Evolutionary conservation across 2,797 vertebrate species (phyloP), one percentile per base, ranked within the genome.

Genomic region (Rhinophrynus dorsalis): DNA sequence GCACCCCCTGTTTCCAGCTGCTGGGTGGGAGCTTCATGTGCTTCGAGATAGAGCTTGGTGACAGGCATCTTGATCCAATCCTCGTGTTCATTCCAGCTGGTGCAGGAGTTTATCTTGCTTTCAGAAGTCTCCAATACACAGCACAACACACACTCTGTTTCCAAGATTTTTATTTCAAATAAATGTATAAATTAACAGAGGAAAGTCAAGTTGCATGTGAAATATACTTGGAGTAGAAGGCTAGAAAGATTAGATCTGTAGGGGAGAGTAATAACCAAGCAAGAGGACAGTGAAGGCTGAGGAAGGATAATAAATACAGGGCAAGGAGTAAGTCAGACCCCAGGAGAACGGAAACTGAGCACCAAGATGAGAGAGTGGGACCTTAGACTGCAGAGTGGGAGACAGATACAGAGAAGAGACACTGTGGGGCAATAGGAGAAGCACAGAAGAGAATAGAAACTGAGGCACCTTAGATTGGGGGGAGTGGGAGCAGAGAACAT

Each of bases 111-210:
- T 44, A n/a, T n/a, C n/a, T n/a, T 44, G 52, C 13, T 48, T 17
- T 52, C 5, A 13, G 38, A 26, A 3, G 2, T 18, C 10, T 26
- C 24, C 6, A 42, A 26, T n/a, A 7, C 20, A 30, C 5, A n/a
- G 21, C 50, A 29, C 45, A 69, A 58, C 51, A 60, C 48, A 54
- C 26, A 40, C n/a, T n/a, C 33, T 6, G 21, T 23, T 38, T 12
- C 42, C 12, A 59, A 6, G 0, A 20, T 29, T 80, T 79, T 76
- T 78, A 82, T 78, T 76, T 79, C 69, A 62, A 67, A 54, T 67
- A 78, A 57, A 26, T 17, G 10, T 45, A 76, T 69, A 54, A 61
- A 35, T 69, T 69, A 61, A 69, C 50, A 64, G 10, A 21, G 5
- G 12, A 17, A 63, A 30, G 30, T 38, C 30, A 54, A 30, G 26